A percentile compares a stretch with the other conserved stretches of the same genome.
Conservation (phyloP, 1,140 invertebrate genomes). For the Tetramorium alpestre region DNA sequence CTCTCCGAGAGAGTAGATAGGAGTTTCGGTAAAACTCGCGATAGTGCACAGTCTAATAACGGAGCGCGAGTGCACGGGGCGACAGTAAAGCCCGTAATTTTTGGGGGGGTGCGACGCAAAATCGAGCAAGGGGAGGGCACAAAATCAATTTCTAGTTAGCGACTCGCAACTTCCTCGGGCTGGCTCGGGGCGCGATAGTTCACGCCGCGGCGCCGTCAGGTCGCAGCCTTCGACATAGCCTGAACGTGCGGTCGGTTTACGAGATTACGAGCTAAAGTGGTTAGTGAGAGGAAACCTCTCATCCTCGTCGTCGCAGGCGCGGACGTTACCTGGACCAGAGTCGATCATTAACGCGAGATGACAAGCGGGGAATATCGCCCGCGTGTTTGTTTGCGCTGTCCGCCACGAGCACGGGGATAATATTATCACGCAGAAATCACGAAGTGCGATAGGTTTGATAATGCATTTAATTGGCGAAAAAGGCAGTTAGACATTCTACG, state of each 20-base stretch:
- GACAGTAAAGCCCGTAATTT: constrained; percentile 58
- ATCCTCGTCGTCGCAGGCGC: constrained; percentile 3
- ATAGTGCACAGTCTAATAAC: constrained; percentile 19
- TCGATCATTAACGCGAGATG: constrained; percentile 53
- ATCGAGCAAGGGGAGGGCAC: neutral
- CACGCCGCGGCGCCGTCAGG: constrained; percentile 59
- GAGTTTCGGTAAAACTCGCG: constrained; percentile 28
- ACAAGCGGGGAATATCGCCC: constrained; percentile 35
- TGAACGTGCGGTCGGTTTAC: constrained; percentile 66
- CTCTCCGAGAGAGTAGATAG: neutral
- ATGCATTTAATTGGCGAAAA: neutral
- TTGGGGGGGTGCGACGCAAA: constrained; percentile 21
- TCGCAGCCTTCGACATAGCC: constrained; percentile 51
- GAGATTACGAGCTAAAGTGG: constrained; percentile 68
- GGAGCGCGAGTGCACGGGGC: neutral
- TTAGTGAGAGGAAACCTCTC: constrained; percentile 56
- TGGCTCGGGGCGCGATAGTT: constrained; percentile 56
- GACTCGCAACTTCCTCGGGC: constrained; percentile 53
- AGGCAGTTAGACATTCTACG: neutral
- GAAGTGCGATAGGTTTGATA: neutral
- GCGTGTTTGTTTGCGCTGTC: constrained; percentile 6
- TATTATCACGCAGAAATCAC: constrained; percentile 6
- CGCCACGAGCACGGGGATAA: neutral
- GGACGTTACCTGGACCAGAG: constrained; percentile 38
- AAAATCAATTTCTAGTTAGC: constrained; percentile 69